Conservation (phyloP, 2,888 invertebrate genomes). For the Melanophora roralis region DNA sequence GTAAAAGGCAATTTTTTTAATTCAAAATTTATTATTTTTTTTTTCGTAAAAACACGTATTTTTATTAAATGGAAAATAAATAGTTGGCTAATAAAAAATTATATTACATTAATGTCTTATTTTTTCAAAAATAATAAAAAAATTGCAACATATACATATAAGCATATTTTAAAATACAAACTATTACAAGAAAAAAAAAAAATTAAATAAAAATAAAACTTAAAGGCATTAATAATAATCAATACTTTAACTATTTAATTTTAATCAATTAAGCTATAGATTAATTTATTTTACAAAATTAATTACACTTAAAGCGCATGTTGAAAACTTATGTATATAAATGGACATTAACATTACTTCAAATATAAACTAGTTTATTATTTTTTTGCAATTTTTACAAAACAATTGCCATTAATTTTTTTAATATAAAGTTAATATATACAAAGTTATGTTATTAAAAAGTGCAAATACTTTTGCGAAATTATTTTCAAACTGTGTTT, state of each 20-base stretch:
- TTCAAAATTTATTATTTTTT: constrained; percentile 24
- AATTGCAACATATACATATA: constrained; percentile 59
- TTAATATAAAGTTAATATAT: constrained; percentile 37
- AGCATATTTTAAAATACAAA: constrained; percentile 7
- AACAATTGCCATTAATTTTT: neutral
- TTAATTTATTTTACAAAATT: constrained; percentile 9
- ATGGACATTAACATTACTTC: neutral
- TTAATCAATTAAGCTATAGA: constrained; percentile 39
- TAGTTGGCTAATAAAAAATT: constrained; percentile 57
- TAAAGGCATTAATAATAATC: too few relatives aligned
- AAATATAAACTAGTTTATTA: neutral
- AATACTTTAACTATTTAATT: constrained; percentile 30
- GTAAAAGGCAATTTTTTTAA: neutral
- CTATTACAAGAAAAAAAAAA: constrained; percentile 7
- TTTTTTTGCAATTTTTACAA: constrained; percentile 46
- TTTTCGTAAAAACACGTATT: constrained; percentile 50
- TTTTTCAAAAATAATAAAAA: constrained; percentile 54
- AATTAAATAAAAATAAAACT: constrained; percentile 6
- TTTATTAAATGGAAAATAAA: constrained; percentile 60
- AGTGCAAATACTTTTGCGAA: constrained; percentile 33
- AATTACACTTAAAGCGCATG: constrained; percentile 52
- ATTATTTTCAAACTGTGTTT: constrained; percentile 48
- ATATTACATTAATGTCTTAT: constrained; percentile 45
- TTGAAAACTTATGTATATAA: neutral
- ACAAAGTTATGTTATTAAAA: constrained; percentile 43